Evolutionary conservation across 2,113 vertebrate species (phyloP).

Genomic region (Nesogale talazaci): DNA sequence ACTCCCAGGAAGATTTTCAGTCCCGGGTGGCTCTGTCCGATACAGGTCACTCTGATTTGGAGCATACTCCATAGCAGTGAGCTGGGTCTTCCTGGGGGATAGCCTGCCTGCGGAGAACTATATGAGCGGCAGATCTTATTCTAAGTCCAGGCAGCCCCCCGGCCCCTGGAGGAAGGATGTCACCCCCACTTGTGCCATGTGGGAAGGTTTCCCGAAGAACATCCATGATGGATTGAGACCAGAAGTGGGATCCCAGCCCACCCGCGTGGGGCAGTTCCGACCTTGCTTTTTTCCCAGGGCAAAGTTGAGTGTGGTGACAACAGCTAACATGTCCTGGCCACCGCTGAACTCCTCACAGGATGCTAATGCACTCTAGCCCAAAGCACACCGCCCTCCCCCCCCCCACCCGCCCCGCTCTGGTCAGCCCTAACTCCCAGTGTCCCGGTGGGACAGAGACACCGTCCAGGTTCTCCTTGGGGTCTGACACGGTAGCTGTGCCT

Average conservation of each 20-base stretch:
- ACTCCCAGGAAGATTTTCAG: too few species aligned
- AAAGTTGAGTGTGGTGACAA: background rate
- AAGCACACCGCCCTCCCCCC: too few species aligned
- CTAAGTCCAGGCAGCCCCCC: background rate
- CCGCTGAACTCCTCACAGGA: rapidly evolving
- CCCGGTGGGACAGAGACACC: too few species aligned
- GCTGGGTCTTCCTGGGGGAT: too few species aligned
- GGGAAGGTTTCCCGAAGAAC: background rate
- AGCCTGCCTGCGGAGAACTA: background rate
- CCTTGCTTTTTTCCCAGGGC: background rate
- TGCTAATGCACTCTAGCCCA: rapidly evolving
- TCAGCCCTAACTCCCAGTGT: too few species aligned
- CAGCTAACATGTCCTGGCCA: background rate
- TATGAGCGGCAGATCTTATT: rapidly evolving
- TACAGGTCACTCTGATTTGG: too few species aligned
- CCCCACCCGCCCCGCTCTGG: too few species aligned
- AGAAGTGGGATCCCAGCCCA: background rate
- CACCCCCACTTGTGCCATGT: background rate
- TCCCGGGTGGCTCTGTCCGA: too few species aligned
- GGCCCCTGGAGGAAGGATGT: background rate
- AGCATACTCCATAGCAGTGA: too few species aligned
- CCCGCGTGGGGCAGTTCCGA: background rate
- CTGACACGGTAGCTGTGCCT: too few species aligned
- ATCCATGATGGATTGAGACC: background rate
- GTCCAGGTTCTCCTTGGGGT: too few species aligned